Base-by-base conservation (phyloP, 37 sponge, comb jelly and placozoan genomes). In the Chondrosia reniformis region DNA sequence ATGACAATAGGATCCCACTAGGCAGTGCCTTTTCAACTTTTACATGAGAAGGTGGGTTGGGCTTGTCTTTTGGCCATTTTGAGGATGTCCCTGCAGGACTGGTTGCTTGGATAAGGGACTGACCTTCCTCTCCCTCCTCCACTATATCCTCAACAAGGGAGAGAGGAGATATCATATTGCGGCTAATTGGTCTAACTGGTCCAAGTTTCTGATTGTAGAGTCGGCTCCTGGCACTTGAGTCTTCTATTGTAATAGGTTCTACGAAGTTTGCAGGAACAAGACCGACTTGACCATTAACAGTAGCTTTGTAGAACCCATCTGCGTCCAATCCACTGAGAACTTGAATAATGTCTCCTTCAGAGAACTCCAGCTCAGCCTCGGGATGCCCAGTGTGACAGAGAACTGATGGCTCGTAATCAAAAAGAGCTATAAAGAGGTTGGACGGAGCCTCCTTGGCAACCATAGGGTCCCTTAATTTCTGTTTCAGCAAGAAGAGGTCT, bases 221-320 rank as follows among this genome's bases (percentile, higher is more conserved):
- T 55, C 88, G 77, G 45, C 67, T 28, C 44, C 76, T 38, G 4
- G 55, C 69, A 3, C 10, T 15, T 0, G 45, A 33, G 43, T 89
- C 84, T 9, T 22, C 15, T 7, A 93, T 56, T 5, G 82, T 78
- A 45, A 89, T 43, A 43, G 85, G 89, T 43, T 93, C 86, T 1
- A 93, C 69, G 55, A 93, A 89, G 55, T 83, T 79, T 15, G 87
- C 89, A 32, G 93, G 93, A 17, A 93, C 86, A 0, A 88, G 78
- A 10, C 93, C 93, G 22, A 62, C 55, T 13, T 40, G 22, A 10
- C 81, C 84, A 4, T 62, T 76, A 44, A 83, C 79, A 27, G 79
- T 45, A 7, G 86, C 89, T 0, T 33, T 42, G 79, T 85, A 93
- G 76, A 80, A 84, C 0, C 89, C 93, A 30, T 25, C 61, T 24